These are phyloP conservation scores for Eremophila alpestris DNA, from an alignment of 2,797 vertebrate genomes.

Conservation along the genomic window DNA sequence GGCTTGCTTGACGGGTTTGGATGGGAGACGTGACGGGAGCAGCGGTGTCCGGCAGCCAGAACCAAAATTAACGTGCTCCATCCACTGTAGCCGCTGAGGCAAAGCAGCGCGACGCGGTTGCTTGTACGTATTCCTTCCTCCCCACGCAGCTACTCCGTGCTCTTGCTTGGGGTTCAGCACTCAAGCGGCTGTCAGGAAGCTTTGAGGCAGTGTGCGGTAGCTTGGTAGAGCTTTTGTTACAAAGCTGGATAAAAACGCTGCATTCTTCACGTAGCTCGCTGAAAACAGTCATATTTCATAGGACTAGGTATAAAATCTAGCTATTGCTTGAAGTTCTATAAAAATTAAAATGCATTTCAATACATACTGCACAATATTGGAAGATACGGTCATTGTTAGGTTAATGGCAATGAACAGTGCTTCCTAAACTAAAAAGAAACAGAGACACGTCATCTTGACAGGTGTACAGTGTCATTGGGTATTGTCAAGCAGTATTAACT, in stretches of 20 bases:
- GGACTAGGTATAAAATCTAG: background rate
- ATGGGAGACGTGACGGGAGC: background rate
- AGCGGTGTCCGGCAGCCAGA: background rate
- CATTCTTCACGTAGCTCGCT: rapidly evolving
- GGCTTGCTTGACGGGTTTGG: background rate
- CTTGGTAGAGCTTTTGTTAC: background rate
- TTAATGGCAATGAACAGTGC: background rate
- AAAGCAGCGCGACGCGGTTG: background rate
- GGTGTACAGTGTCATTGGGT: background rate
- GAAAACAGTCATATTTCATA: background rate
- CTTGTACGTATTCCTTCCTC: conserved; percentile 46
- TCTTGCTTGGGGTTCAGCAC: background rate
- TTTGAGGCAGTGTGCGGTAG: background rate
- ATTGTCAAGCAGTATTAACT: background rate
- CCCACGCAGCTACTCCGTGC: background rate
- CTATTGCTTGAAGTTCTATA: background rate
- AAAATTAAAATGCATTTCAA: background rate
- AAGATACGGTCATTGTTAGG: background rate
- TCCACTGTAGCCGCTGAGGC: background rate
- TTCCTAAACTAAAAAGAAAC: background rate
- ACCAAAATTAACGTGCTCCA: background rate
- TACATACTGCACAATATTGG: background rate
- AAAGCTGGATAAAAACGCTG: background rate
- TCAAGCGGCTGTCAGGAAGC: background rate
- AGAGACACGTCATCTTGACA: background rate